These are phyloP conservation scores for Corythoichthys haematopterus DNA, from an alignment of 2,113 vertebrate genomes.

Conservation along the genomic window DNA sequence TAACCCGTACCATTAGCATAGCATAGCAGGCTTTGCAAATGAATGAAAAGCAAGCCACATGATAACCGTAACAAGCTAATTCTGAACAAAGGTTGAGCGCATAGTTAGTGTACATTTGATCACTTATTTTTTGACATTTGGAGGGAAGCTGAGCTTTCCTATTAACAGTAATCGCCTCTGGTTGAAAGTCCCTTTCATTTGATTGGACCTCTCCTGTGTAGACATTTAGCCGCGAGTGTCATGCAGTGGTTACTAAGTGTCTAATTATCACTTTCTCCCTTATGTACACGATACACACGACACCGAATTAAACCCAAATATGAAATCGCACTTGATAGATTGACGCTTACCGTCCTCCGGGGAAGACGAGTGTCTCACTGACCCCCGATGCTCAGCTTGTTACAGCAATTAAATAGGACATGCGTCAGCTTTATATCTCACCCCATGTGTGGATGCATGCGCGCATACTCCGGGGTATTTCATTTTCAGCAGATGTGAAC, in stretches of 20 bases:
- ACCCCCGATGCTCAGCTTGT: slow-evolving; percentile 55
- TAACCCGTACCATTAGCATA: no score
- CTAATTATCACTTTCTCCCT: slow-evolving; percentile 33
- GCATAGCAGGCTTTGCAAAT: no score
- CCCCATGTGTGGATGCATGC: slow-evolving; percentile 31
- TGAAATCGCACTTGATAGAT: slow-evolving; percentile 53
- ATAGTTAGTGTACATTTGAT: no score
- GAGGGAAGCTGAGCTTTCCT: no score
- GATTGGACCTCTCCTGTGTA: neutral
- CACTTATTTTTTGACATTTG: no score
- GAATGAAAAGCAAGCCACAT: no score
- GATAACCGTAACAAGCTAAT: no score
- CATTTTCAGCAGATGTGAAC: slow-evolving; percentile 55
- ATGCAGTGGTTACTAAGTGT: slow-evolving; percentile 27
- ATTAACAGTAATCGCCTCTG: no score
- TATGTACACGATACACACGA: slow-evolving; percentile 33
- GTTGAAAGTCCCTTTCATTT: neutral
- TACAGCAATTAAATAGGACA: slow-evolving; percentile 61
- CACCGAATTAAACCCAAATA: slow-evolving; percentile 47
- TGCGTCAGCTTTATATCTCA: slow-evolving; percentile 50
- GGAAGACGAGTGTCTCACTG: slow-evolving; percentile 50
- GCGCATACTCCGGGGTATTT: slow-evolving; percentile 26
- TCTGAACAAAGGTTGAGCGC: no score
- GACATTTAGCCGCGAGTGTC: neutral
- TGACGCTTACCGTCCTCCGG: slow-evolving; percentile 42